Conservation (phyloP, 2,888 invertebrate genomes). For the Prionchulus punctatus region DNA sequence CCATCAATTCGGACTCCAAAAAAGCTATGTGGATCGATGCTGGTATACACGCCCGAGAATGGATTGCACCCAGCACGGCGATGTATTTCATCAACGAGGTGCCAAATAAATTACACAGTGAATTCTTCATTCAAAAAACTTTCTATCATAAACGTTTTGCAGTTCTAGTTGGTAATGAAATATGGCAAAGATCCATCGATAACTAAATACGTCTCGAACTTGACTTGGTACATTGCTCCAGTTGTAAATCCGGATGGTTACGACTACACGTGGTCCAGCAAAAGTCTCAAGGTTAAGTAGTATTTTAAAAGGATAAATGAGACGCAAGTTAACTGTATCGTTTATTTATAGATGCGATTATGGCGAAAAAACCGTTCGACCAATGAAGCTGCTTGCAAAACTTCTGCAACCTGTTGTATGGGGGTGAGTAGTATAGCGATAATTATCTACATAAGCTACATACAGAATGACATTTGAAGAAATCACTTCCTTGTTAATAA, state of each 20-base stretch:
- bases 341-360: conserved; percentile 19
- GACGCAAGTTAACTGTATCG: too few species aligned
- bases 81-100: conserved; percentile 29
- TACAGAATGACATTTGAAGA: too few species aligned
- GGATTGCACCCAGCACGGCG: conserved; percentile 30
- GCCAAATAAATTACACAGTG: too few species aligned
- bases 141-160: too few species aligned
- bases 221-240: conserved; percentile 4
- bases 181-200: background rate
- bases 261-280: conserved; percentile 25
- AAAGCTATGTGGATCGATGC: conserved; percentile 30
- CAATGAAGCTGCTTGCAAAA: background rate
- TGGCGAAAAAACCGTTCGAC: conserved; percentile 26
- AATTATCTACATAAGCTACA: too few species aligned
- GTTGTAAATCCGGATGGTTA: conserved; percentile 27
- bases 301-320: too few species aligned
- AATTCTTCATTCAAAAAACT: too few species aligned
- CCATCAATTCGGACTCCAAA: conserved; percentile 11
- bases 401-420: background rate
- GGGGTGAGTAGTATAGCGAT: background rate
- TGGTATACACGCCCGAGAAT: conserved; percentile 26
- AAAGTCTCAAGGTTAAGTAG: conserved; percentile 20
- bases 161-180: background rate
- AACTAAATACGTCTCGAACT: background rate
- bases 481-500: too few species aligned